Percentiles rank a stretch among this genome's conserved stretches.
These are phyloP conservation scores for Drosophila equinoxialis DNA, from an alignment of 1,140 invertebrate species.

Conservation along the genomic window DNA sequence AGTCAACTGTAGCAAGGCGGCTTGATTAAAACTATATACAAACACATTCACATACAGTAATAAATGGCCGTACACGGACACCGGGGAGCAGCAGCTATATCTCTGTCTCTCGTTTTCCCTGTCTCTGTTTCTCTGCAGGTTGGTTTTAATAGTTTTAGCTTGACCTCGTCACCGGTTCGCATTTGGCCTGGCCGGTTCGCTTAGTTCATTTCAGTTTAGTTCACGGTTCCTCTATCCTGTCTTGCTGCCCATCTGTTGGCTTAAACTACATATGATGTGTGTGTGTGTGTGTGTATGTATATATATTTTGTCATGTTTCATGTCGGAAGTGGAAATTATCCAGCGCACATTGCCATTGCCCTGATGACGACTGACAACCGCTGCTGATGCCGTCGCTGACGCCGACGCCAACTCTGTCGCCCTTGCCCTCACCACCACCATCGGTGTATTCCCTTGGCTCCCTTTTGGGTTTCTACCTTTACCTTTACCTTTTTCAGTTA, in stretches of 20 bases:
- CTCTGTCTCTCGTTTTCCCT: neutral
- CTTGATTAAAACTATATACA: constrained; percentile 71
- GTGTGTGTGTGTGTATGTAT: constrained; percentile 11
- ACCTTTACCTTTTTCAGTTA: constrained; percentile 53
- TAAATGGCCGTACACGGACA: constrained; percentile 76
- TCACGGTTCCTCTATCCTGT: constrained; percentile 46
- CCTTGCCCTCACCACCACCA: neutral
- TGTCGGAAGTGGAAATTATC: constrained; percentile 79
- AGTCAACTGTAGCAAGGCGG: constrained; percentile 73
- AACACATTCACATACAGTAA: constrained; percentile 45
- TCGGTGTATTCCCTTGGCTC: constrained; percentile 17
- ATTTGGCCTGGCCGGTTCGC: constrained; percentile 38
- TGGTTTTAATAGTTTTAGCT: constrained; percentile 76
- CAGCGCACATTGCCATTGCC: constrained; percentile 62
- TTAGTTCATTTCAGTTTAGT: constrained; percentile 14
- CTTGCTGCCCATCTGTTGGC: constrained; percentile 50
- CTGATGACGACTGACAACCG: constrained; percentile 60
- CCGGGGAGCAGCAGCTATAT: constrained; percentile 61
- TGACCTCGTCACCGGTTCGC: constrained; percentile 75
- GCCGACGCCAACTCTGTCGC: too few species aligned
- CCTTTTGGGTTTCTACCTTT: constrained; percentile 35
- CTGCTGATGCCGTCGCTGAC: neutral
- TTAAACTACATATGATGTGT: neutral
- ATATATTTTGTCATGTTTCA: constrained; percentile 64
- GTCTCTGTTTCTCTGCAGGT: constrained; percentile 18